Evolutionary conservation across 2,888 invertebrate species (phyloP).

Genomic region (Trissoscelio sp.): DNA sequence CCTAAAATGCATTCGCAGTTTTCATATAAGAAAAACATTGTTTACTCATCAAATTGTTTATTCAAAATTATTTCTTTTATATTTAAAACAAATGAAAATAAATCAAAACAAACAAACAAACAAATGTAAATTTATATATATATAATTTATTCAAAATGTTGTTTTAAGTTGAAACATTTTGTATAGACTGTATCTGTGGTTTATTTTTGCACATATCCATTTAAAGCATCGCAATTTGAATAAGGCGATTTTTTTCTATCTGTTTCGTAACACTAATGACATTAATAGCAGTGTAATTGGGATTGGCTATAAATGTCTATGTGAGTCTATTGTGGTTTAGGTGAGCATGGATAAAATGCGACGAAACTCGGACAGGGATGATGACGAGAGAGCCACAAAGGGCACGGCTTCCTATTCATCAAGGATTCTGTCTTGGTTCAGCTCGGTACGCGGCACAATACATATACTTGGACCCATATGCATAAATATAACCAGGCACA

Average conservation of each 20-base stretch:
- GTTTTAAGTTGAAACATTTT: no score
- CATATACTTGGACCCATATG: constrained; percentile 83
- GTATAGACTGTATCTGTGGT: no score
- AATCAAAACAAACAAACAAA: no score
- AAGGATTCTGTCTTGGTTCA: constrained; percentile 83
- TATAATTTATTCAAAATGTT: no score
- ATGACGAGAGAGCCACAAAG: constrained; percentile 79
- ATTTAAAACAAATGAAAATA: no score
- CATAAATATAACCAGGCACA: constrained; percentile 76
- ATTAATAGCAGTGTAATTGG: constrained; percentile 32
- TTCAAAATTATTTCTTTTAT: no score
- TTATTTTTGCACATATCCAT: no score
- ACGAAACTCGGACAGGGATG: constrained; percentile 81
- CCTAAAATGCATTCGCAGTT: no score
- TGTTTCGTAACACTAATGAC: constrained; percentile 20
- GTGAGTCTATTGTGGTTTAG: constrained; percentile 83
- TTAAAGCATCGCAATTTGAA: no score
- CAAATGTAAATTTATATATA: no score
- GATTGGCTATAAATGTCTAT: constrained; percentile 56
- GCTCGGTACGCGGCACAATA: constrained; percentile 82
- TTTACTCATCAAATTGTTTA: no score
- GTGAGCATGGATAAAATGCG: constrained; percentile 82
- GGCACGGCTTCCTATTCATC: constrained; percentile 82
- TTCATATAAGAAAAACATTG: no score
- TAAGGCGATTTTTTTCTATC: not conserved